Evolutionary conservation across 2,113 vertebrate genomes (phyloP).

Genomic region (Acinonyx jubatus): DNA sequence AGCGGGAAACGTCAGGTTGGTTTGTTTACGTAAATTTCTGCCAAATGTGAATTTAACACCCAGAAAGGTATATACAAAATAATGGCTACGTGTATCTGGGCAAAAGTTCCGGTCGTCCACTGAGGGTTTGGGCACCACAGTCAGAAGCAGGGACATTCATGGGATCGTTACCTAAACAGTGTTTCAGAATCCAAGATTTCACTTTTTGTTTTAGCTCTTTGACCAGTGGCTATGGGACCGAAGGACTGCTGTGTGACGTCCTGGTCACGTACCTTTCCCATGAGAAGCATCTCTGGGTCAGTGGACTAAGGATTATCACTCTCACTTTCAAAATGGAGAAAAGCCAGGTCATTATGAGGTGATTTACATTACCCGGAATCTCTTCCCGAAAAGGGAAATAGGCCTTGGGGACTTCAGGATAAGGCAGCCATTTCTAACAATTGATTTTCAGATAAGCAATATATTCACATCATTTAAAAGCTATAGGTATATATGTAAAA

Average conservation of each 20-base stretch:
- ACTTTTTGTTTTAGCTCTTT: not conserved
- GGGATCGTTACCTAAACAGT: not conserved
- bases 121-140: not conserved
- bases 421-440: not conserved
- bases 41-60: not conserved
- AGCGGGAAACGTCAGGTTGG: not conserved
- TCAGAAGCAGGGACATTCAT: not conserved
- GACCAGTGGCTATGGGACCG: not conserved
- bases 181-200: not conserved
- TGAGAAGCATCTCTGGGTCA: not conserved
- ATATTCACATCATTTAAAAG: not conserved
- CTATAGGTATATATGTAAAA: not conserved
- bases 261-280: not conserved
- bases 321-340: not conserved
- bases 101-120: not conserved
- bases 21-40: not conserved
- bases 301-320: not conserved
- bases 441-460: slow-evolving; percentile 8
- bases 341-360: not conserved
- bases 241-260: fast-evolving
- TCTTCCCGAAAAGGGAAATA: not conserved
- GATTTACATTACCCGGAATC: not conserved
- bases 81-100: not conserved
- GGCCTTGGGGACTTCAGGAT: not conserved
- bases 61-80: not conserved